Evolutionary conservation across 2,113 vertebrate species (phyloP), one percentile per base, ranked within the genome.

Genomic region (Ibidorhyncha struthersii): DNA sequence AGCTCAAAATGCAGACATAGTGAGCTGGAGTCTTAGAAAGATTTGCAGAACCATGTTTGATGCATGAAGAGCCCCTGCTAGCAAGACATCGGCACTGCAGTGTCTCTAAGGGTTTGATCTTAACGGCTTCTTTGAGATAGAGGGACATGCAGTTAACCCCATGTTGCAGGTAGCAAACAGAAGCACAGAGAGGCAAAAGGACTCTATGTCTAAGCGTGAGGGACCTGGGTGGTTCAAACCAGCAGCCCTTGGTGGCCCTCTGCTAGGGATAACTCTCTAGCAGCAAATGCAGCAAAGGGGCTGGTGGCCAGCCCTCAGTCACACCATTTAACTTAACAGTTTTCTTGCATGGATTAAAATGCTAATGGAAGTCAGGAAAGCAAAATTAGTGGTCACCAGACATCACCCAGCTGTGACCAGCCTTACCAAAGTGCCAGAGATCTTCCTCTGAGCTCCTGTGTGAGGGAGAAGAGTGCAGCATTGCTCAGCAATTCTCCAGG

Each of bases 21-120:
- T 14, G 76, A 89, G 40, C 26, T 73, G 53, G 43, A 36, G 40
- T 6, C 30, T n/a, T 40, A 20, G 59, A 21, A 58, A 82, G 18
- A 2, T 27, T 30, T 55, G 19, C 50, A 79, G 26, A 82, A 26
- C 36, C 11, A 25, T 0, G 11, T 32, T 62, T 0, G 2, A 14
- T 38, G 81, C 8, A 3, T 62, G 53, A 81, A 50, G 41, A 78
- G 13, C 12, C 27, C 5, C 38, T 74, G 12, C 65, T 59, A 82
- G 30, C 19, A 14, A 40, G 36, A 26, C 21, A 34, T 5, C 1
- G 0, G 19, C 43, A 23, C 21, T 26, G 32, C 50, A 15, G 18
- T 23, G 4, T n/a, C 45, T 70, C 18, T 7, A 38, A 10, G 63
- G 26, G 56, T 25, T 90, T 87, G 61, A 9, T 34, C 34, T 30